phyloP scores from a whole-genome alignment of 2,797 vertebrate genomes.

The Perodicticus potto region DNA sequence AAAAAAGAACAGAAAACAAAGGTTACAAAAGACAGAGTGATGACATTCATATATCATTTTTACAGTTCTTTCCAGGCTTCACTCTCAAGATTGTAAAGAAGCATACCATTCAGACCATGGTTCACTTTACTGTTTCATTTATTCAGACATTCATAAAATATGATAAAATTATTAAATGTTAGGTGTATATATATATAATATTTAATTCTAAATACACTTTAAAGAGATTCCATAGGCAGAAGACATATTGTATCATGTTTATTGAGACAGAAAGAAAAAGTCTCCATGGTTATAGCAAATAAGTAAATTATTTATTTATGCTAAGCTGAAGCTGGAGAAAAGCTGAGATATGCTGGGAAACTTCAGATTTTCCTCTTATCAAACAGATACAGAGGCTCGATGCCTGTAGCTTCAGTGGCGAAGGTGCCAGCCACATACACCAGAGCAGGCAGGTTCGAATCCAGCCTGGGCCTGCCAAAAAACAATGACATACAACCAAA shows the following conservation, averaged over 20 bases:
- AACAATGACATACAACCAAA: too few species aligned
- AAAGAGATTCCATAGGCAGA: slow-evolving; percentile 43
- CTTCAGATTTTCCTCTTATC: neutral
- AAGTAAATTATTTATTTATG: neutral
- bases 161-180: slow-evolving; percentile 21
- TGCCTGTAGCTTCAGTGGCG: too few species aligned
- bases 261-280: slow-evolving; percentile 15
- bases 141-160: slow-evolving; percentile 3
- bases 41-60: slow-evolving; percentile 7
- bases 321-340: neutral
- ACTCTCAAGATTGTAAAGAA: neutral
- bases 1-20: slow-evolving; percentile 27
- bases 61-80: slow-evolving; percentile 33
- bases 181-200: neutral
- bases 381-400: neutral
- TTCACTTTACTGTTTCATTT: slow-evolving; percentile 7
- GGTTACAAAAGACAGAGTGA: slow-evolving; percentile 1
- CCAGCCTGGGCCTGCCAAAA: too few species aligned
- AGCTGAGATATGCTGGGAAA: neutral
- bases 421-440: too few species aligned
- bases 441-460: too few species aligned
- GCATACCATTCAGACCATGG: neutral
- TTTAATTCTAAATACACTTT: slow-evolving; percentile 47
- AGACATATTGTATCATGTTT: neutral
- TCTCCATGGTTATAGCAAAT: neutral